Base-by-base conservation (phyloP, 2,113 vertebrate species). In the Tympanuchus pallidicinctus region DNA sequence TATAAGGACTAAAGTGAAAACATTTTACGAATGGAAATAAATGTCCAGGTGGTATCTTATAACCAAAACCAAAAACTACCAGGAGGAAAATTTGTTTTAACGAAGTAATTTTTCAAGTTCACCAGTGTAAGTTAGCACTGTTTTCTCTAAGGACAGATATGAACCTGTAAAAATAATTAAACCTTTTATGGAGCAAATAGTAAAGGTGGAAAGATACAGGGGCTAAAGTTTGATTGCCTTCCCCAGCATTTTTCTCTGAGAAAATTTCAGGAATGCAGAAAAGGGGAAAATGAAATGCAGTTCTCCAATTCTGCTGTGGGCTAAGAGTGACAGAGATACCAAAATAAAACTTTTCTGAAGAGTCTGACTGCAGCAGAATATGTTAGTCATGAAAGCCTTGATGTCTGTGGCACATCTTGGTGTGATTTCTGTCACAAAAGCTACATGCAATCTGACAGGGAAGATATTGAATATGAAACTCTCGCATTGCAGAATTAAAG, bases 21-120 rank as follows among this genome's bases (percentile, higher is more conserved):
- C 2, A 36, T 30, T 64, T 77, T 74, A 60, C 60, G 43, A 48
- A 9, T 20, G 54, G 65, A 47, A 95, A 92, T 87, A 92, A 95
- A 89, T 66, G 86, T n/a, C 86, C 38, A 28, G 18, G 15, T 66
- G 43, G 59, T 54, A 82, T 54, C 90, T 89, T 90, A 57, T 20
- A 78, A 69, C 70, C 88, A 79, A 83, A 60, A 34, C 18, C 42
- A 76, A 74, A 89, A 81, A 36, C 2, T 36, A 90, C 47, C 24
- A 84, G 57, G 50, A 93, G 25, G 71, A 86, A 91, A 59, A n/a
- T 67, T 22, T 77, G 45, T 54, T 89, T 89, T 82, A 91, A 69
- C 70, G 66, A 95, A 88, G 60, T 73, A 69, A 94, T 93, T 96
- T 94, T 91, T 90, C 76, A 82, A 76, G 65, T 88, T 93, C 86